A percentile compares a stretch with the other conserved stretches of the same genome.
These are phyloP conservation scores for Trichosurus vulpecula DNA, from an alignment of 2,797 vertebrate species.

Conservation along the genomic window DNA sequence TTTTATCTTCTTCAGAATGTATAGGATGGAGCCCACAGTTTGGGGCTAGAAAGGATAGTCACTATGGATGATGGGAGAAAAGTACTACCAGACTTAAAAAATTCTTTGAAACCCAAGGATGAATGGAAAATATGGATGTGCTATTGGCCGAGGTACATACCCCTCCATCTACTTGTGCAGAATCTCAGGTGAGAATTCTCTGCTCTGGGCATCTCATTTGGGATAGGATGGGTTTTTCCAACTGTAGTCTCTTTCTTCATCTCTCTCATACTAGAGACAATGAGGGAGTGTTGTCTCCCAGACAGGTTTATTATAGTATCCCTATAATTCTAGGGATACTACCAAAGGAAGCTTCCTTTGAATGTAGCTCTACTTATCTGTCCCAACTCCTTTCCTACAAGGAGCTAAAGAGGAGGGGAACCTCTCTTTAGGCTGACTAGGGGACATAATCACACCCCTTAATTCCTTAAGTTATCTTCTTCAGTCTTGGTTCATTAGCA, in stretches of 20 bases:
- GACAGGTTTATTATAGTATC: neutral
- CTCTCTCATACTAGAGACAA: neutral
- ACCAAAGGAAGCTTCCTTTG: neutral
- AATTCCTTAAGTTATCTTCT: no score
- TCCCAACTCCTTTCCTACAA: no score
- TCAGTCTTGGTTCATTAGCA: no score
- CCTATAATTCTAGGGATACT: neutral
- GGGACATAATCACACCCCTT: no score
- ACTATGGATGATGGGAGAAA: neutral
- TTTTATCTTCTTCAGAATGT: neutral
- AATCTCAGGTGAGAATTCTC: neutral
- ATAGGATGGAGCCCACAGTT: neutral
- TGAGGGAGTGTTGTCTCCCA: neutral
- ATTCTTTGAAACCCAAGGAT: no score
- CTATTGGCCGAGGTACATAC: neutral
- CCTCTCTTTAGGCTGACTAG: no score
- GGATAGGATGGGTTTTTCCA: neutral
- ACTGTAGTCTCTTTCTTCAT: neutral
- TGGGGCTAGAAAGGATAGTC: no score
- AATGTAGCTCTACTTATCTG: no score
- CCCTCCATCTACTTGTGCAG: neutral
- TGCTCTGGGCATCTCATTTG: neutral
- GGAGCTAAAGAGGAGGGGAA: no score
- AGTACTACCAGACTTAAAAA: neutral
- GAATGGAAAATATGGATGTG: no score